Conservation (phyloP, 2,888 invertebrate genomes). For the Metellina segmentata region DNA sequence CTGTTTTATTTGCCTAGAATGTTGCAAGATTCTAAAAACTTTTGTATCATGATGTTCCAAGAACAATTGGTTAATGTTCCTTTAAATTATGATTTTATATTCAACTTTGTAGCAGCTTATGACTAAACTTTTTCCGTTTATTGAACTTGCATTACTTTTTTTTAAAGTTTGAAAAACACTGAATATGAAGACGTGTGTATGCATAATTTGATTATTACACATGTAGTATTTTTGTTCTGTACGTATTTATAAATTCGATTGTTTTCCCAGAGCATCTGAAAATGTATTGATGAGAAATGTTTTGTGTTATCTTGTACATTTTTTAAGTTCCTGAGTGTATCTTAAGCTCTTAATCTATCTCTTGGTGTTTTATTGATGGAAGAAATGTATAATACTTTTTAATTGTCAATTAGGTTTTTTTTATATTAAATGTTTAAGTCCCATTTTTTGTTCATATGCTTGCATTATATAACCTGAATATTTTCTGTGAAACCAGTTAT, state of each 20-base stretch:
- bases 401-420: neutral
- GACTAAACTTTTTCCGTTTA: too few relatives aligned
- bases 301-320: neutral
- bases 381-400: conserved; percentile 1
- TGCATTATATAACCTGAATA: neutral
- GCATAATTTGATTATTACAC: neutral
- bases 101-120: too few relatives aligned
- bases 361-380: neutral
- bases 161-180: too few relatives aligned
- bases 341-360: neutral
- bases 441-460: neutral
- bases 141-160: too few relatives aligned
- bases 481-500: neutral
- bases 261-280: neutral
- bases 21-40: too few relatives aligned
- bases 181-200: neutral
- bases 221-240: neutral
- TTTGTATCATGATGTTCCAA: too few relatives aligned
- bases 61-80: too few relatives aligned
- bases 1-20: too few relatives aligned
- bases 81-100: too few relatives aligned
- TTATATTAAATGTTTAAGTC: neutral
- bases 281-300: neutral
- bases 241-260: neutral
- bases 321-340: neutral